Evolutionary conservation across 2,113 vertebrate genomes (phyloP).

Genomic region (Tamias sibiricus): DNA sequence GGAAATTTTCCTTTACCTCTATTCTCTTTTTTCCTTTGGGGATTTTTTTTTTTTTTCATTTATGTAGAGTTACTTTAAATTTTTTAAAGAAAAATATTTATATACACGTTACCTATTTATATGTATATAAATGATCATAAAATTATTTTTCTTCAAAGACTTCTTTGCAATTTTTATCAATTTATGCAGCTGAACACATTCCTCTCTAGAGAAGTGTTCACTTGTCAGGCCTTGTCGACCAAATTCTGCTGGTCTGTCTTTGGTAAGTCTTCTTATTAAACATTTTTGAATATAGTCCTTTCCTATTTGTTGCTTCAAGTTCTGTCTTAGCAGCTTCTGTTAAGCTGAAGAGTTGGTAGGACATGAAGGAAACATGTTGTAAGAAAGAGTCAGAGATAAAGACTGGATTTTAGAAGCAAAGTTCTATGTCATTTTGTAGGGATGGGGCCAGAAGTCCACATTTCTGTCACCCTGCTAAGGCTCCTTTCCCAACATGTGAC

Average conservation of each 20-base stretch:
- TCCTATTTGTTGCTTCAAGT: background rate
- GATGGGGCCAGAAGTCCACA: accelerated
- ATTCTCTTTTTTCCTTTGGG: background rate
- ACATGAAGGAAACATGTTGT: background rate
- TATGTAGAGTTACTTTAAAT: background rate
- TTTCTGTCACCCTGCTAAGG: background rate
- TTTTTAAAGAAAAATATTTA: background rate
- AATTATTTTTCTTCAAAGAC: background rate
- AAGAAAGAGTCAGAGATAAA: background rate
- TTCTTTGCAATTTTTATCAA: background rate
- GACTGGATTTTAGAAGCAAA: background rate
- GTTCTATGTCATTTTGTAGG: background rate
- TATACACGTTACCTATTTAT: background rate
- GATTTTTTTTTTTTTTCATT: background rate
- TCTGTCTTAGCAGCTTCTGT: background rate
- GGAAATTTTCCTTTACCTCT: background rate
- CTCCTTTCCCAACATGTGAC: background rate
- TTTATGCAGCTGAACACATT: background rate
- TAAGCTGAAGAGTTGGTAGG: background rate
- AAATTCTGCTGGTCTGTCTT: background rate
- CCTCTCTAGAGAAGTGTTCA: background rate
- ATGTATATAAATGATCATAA: background rate
- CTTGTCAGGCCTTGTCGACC: background rate
- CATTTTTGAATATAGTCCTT: background rate
- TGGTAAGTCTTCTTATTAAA: background rate